Evolutionary conservation across 2,888 invertebrate genomes (phyloP), one percentile per base, ranked within the genome.

Genomic region (Standfussiana lucernea): DNA sequence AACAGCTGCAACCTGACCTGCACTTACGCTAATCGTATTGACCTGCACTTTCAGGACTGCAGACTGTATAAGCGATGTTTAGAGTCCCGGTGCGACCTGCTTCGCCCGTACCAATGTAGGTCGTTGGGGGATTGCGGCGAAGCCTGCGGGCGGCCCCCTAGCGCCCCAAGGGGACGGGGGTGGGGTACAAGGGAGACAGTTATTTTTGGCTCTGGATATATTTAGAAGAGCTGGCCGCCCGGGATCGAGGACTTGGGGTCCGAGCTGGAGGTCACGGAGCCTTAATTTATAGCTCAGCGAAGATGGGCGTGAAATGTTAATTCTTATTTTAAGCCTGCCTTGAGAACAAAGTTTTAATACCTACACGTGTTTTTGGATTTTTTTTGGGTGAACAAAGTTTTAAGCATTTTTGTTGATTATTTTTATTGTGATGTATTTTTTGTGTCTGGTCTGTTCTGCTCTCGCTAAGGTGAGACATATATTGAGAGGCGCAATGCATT

Each of bases 161-260:
- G 72, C 61, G 79, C 40, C 40, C 15, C 40, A 69, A 18, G 59
- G 77, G 66, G 56, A 40, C 45, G 50, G 68, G 84, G 85, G 83
- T 83, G 79, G 75, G 75, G 73, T 66, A 74, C 82, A 77, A 71
- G 79, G 82, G 85, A 79, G 77, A 70, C 82, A 74, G 90, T 86
- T 95, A 95, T 95, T 95, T 95, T 93, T 90, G 92, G 92, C 83
- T 79, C 78, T 32, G 86, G 84, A 91, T 95, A 95, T 94, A 94
- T 95, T 94, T 95, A 95, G 95, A 88, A 86, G 82, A 90, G 92
- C 92, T 90, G 89, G 88, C 83, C 87, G 90, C 91, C 91, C 92
- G 93, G 93, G 93, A 91, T 88, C 85, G 89, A 88, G 89, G 86
- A 79, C 70, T 85, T 79, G 35, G 80, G 72, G 90, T 90, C 90